phyloP scores from a whole-genome alignment of 2,888 invertebrate genomes.

The Dryobotodes eremita region DNA sequence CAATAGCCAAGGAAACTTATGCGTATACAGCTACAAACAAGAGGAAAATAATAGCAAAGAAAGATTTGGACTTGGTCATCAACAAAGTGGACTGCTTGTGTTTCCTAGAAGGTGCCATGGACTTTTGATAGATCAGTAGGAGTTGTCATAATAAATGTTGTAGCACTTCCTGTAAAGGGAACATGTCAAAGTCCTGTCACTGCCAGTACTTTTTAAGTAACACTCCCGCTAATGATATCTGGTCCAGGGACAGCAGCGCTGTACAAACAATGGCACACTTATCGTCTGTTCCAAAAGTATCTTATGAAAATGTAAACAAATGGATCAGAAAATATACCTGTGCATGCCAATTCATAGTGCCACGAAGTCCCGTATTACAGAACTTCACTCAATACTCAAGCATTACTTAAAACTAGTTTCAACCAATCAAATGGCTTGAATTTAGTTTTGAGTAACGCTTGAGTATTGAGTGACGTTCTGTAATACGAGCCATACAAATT shows the following conservation, averaged over 20 bases:
- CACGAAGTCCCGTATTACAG: too few relatives aligned
- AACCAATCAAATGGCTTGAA: too few relatives aligned
- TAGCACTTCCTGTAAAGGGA: neutral
- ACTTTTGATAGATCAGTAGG: constrained; percentile 80
- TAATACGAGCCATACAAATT: too few relatives aligned
- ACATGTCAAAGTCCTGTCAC: too few relatives aligned
- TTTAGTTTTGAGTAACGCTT: too few relatives aligned
- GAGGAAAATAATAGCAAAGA: constrained; percentile 95
- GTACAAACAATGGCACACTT: neutral
- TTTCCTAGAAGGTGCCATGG: constrained; percentile 96
- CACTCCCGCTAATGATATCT: neutral
- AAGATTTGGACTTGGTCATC: constrained; percentile 95
- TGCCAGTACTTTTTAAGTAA: neutral
- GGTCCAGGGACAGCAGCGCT: neutral
- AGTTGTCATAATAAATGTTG: neutral
- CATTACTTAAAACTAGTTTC: too few relatives aligned
- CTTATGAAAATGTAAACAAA: neutral
- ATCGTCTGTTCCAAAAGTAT: neutral
- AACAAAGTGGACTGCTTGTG: constrained; percentile 94
- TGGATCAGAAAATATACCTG: neutral
- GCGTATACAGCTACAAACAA: constrained; percentile 93
- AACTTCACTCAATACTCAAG: too few relatives aligned
- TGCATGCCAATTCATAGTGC: neutral
- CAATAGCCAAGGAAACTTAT: constrained; percentile 94
- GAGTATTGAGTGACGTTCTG: too few relatives aligned